Evolutionary conservation across 2,888 invertebrate genomes (phyloP).

Genomic region (Rhagium mordax): DNA sequence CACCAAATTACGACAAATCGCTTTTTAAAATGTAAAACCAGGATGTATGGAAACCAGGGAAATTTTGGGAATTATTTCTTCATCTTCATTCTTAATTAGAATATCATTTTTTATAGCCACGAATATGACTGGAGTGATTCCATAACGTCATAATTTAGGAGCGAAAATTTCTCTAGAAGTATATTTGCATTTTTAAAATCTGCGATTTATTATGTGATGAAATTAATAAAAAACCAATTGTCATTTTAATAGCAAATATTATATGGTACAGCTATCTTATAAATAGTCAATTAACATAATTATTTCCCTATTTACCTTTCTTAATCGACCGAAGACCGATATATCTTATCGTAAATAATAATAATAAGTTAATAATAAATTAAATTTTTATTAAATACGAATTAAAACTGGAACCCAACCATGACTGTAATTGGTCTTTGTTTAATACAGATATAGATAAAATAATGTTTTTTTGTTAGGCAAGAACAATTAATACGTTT

Average conservation of each 20-base stretch:
- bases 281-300: background rate
- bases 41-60: too few relatives aligned
- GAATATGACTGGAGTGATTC: too few relatives aligned
- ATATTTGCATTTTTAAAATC: too few relatives aligned
- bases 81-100: too few relatives aligned
- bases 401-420: constrained; percentile 31
- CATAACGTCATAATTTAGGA: too few relatives aligned
- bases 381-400: constrained; percentile 6
- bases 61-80: too few relatives aligned
- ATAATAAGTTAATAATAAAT: constrained; percentile 6
- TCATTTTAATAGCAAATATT: background rate
- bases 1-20: too few relatives aligned
- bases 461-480: constrained; percentile 31
- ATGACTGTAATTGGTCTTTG: constrained; percentile 45
- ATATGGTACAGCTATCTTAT: background rate
- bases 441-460: constrained; percentile 31
- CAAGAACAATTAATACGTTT: constrained; percentile 35
- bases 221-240: too few relatives aligned
- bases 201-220: too few relatives aligned
- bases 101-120: too few relatives aligned
- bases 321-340: constrained; percentile 2
- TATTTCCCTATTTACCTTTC: background rate
- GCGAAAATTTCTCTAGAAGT: too few relatives aligned
- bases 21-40: too few relatives aligned
- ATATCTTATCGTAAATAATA: background rate